Base-by-base conservation (phyloP, 2,113 vertebrate genomes). In the Bagarius yarrelli region DNA sequence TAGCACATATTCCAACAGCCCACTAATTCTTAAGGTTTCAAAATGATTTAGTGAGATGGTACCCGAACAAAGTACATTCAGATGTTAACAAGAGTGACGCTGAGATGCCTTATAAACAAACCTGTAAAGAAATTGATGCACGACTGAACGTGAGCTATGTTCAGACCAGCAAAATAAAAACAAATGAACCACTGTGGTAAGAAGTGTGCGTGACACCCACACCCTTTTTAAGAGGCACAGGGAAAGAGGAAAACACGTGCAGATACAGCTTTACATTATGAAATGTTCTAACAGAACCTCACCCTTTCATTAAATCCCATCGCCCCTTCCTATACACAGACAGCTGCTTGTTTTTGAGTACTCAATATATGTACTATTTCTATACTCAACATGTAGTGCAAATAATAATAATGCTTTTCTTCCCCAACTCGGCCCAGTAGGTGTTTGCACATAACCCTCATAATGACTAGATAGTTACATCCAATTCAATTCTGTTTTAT, bases 251-350 rank as follows among this genome's bases (percentile, higher is more conserved):
- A 56, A 57, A 66, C 8, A 40, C 18, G 16, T 50, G 40, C 2
- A 63, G 18, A 79, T 69, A 84, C 19, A 72, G 64, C 81, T 76
- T 52, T 80, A 72, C 84, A 85, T 82, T 86, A 55, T 73, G 55
- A 30, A 34, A 14, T 53, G 25, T 53, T 32, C 55, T 32, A 53
- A n/a, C 8, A 52, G 79, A 66, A 30, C 72, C 66, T 81, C 64
- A 57, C 56, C 32, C 16, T n/a, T 66, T 72, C 34, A 72, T 25
- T 27, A 59, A 84, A 36, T 9, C 32, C 8, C 11, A 56, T 32
- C 5, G 3, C 1, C 27, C n/a, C 50, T 70, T 30, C 8, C n/a
- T 50, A 50, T 27, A 27, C 44, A 50, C 16, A 70, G 23, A 5
- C 19, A 72, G 47, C 16, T 32, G 32, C 18, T 32, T 53, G 25